Base-by-base conservation (phyloP, 1,140 invertebrate species). In the Archegozetes longisetosus region DNA sequence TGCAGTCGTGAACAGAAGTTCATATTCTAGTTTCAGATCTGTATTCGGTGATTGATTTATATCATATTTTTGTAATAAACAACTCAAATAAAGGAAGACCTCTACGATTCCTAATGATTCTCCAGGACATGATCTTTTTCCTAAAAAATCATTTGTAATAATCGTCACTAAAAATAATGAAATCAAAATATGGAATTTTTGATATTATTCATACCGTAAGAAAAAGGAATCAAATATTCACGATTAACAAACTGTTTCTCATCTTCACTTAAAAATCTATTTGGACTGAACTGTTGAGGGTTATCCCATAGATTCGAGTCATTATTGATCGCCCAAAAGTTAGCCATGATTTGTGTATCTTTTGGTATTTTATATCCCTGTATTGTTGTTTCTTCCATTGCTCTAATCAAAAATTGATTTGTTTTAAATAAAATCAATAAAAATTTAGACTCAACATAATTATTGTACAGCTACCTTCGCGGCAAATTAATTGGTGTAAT, bases 261-360 rank as follows among this genome's bases (percentile, higher is more conserved):
- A n/a, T 61, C 53, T 1, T 29, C 28, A 2, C 54, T 50, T 0
- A 66, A 50, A 48, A 66, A 66, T 4, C 64, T 24, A 23, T 66
- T 59, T 0, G 64, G 62, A 22, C 53, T 58, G 53, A 66, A 66
- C 13, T 48, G 2, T 4, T 61, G 26, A 1, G 65, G 65, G 2
- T 61, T 51, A 0, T 60, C 56, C 65, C 65, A 66, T 23, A 57
- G 55, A 3, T 55, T 54, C 3, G 59, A 52, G n/a, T 66, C 64
- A 48, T 65, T 61, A 46, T 66, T 58, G 0, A 65, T 26, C 24
- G 64, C 61, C 26, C 58, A 50, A 46, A 86, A 83, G 69, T 88
- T 91, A n/a, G 80, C 80, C 4, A 90, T 77, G 0, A 91, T 78
- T 77, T 87, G 85, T 23, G 85, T 85, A 61, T 86, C 82, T 81